Evolutionary conservation across 2,888 invertebrate species (phyloP).

Genomic region (Oeneis ivallda): DNA sequence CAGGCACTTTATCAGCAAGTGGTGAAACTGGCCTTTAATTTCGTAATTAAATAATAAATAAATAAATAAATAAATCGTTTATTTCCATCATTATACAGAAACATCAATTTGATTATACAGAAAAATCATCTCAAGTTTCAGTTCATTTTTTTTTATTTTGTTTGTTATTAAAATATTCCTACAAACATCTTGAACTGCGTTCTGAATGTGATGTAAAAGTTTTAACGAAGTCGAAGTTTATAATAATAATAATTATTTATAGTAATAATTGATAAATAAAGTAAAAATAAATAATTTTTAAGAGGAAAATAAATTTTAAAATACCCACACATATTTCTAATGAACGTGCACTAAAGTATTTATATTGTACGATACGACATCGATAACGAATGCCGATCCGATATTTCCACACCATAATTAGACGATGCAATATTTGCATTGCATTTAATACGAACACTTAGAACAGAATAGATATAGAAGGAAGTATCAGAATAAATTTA

Average conservation of each 20-base stretch:
- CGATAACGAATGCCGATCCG: neutral
- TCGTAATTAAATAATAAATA: too few relatives aligned
- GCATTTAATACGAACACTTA: too few relatives aligned
- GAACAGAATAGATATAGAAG: too few relatives aligned
- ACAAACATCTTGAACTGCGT: slow-evolving; percentile 62
- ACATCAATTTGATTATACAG: too few relatives aligned
- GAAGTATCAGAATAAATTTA: too few relatives aligned
- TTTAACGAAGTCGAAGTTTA: slow-evolving; percentile 60
- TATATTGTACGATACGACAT: neutral
- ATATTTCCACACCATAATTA: too few relatives aligned
- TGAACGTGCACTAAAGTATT: slow-evolving; percentile 61
- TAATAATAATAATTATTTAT: slow-evolving; percentile 41
- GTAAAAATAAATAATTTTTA: slow-evolving; percentile 51
- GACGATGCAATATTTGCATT: too few relatives aligned
- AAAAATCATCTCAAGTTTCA: neutral
- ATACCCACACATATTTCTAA: slow-evolving; percentile 70
- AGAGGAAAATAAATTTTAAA: slow-evolving; percentile 50
- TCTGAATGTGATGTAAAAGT: slow-evolving; percentile 69
- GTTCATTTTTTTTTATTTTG: neutral
- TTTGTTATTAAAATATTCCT: neutral
- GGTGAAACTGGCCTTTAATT: too few relatives aligned
- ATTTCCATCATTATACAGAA: too few relatives aligned
- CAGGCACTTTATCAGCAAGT: too few relatives aligned
- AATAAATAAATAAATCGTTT: too few relatives aligned
- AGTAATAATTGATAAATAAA: slow-evolving; percentile 33